Evolutionary conservation across 1,140 invertebrate genomes (phyloP), one percentile per base, ranked within the genome.

Genomic region (Armadillidium nasatum): DNA sequence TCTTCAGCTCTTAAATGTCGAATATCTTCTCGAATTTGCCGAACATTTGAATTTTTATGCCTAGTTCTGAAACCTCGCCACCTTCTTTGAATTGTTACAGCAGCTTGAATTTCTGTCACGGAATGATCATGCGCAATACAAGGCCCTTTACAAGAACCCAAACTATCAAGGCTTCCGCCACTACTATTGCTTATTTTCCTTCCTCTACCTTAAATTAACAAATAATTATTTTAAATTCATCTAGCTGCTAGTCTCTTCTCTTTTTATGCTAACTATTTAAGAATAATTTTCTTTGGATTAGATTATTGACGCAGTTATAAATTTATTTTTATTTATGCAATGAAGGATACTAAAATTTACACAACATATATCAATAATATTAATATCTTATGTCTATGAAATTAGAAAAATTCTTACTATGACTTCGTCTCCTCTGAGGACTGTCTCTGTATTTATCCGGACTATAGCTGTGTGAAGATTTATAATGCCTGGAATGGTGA

Each of bases 1-100:
- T 94, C 91, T 82, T 94, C 90, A 10, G 92, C 91, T 81, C 93
- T 87, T 73, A 90, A 88, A 76, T 90, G 90, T 81, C 94, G 90
- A 7, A 95, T 89, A 43, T 92, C 91, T 81, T 93, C 89, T 72
- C 92, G 88, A 83, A 91, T 86, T 83, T 91, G 88, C 71, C 89
- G 87, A 6, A 92, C 91, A 82, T 91, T 89, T 80, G 88, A 89
- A 82, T 93, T 89, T 7, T 91, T 85, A 81, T 94, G 92, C 80
- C 94, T 86, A 21, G 92, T 91, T 67, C 90, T 88, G 85, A 94
- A 95, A 0, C 94, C 94, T 60, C 93, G 85, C 94, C 94, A 96
- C 83, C 92, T 89, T 83, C 91, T 91, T 85, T 96, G 94, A 82
- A 96, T 95, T 44, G 89, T 90, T 0, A 93, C 94, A 33, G 93